Conservation (phyloP, 37 sponge, comb jelly and placozoan species). For the Spongilla lacustris region DNA sequence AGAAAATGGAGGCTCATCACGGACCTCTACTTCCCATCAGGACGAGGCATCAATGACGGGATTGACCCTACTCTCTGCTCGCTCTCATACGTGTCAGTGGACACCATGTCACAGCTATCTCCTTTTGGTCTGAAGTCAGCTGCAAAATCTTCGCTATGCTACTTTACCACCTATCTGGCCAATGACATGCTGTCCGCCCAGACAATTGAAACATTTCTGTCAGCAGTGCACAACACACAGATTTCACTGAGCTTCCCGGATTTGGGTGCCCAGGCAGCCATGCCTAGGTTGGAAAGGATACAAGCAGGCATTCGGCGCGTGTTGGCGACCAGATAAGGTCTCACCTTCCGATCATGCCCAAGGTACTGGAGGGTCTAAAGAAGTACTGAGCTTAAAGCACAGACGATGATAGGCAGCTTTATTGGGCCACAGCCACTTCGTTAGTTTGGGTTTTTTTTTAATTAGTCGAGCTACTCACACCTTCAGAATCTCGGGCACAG, state of each 20-base stretch:
- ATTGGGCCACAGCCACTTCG: constrained; percentile 38
- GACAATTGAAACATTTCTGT: too few relatives aligned
- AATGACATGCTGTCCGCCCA: too few relatives aligned
- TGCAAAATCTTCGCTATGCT: too few relatives aligned
- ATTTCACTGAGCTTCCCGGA: too few relatives aligned
- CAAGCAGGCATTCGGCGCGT: too few relatives aligned
- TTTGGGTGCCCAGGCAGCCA: too few relatives aligned
- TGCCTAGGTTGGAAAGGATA: too few relatives aligned
- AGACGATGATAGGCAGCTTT: constrained; percentile 2
- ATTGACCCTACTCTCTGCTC: constrained; percentile 3
- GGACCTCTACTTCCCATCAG: not conserved
- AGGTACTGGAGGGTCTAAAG: constrained; percentile 7
- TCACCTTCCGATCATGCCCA: constrained; percentile 38
- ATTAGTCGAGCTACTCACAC: constrained; percentile 25
- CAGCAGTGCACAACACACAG: too few relatives aligned
- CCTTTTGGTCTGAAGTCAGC: too few relatives aligned
- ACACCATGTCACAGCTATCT: too few relatives aligned
- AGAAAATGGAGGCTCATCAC: too few relatives aligned
- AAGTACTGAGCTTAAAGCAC: not conserved
- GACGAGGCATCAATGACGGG: constrained; percentile 3
- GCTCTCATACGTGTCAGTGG: not conserved
- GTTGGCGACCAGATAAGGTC: not conserved
- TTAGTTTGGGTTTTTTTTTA: constrained; percentile 46
- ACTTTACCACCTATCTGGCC: too few relatives aligned
- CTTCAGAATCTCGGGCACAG: constrained; percentile 3